These are phyloP conservation scores for Neodiprion virginianus DNA, from an alignment of 1,140 invertebrate species.

Conservation along the genomic window DNA sequence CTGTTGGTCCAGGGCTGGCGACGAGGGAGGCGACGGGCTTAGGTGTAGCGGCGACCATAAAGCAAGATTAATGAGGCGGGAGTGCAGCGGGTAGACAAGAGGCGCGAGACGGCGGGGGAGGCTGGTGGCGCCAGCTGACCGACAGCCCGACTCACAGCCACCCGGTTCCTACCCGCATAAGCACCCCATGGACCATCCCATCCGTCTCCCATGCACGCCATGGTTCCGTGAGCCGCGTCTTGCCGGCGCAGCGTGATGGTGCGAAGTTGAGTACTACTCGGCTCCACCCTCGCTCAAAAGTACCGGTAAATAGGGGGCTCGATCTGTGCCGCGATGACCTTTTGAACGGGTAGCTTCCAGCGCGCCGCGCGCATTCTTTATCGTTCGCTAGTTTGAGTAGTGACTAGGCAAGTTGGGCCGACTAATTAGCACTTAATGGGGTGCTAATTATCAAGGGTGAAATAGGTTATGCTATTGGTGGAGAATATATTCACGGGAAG, in stretches of 20 bases:
- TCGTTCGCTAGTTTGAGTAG: neutral
- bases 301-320: too few species aligned
- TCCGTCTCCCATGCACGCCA: neutral
- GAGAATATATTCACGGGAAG: neutral
- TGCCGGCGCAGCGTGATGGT: neutral
- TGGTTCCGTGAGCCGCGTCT: neutral
- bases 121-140: constrained; percentile 43
- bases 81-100: constrained; percentile 36
- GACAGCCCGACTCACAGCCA: constrained; percentile 17
- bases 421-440: neutral
- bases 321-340: too few species aligned
- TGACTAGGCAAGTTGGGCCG: neutral
- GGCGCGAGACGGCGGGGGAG: constrained; percentile 24
- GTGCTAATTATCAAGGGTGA: neutral
- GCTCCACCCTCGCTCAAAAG: too few species aligned
- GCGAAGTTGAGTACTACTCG: too few species aligned
- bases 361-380: too few species aligned
- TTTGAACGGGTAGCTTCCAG: too few species aligned
- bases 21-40: constrained; percentile 26
- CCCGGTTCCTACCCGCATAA: neutral
- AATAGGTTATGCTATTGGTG: neutral
- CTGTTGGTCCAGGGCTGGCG: constrained; percentile 3
- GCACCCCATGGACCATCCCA: constrained; percentile 1
- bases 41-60: constrained; percentile 38
- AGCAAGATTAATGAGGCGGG: constrained; percentile 48